Base-by-base conservation (phyloP, 2,797 vertebrate species). In the Dromococcyx pavoninus region DNA sequence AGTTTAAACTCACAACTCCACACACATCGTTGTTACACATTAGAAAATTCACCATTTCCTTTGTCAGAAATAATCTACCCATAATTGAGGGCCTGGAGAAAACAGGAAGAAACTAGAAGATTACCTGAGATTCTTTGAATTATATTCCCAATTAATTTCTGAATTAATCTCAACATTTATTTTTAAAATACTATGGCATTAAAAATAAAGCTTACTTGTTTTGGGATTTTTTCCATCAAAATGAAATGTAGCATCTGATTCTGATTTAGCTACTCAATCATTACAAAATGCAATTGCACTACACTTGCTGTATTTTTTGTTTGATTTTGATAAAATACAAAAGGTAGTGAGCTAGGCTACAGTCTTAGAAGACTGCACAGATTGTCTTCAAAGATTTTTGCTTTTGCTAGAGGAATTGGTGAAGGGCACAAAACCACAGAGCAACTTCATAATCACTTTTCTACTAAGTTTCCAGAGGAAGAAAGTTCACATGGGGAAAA, bases 1-100 rank as follows among this genome's bases (percentile, higher is more conserved):
- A 75, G 37, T 82, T 85, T 91, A 76, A 93, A 83, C 30, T 83
- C 17, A 18, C 35, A 69, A 18, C 17, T 79, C 35, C 25, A 56
- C 37, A 25, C 5, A 16, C 8, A 51, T 7, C 33, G 50, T 80
- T 62, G 75, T 65, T 28, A 64, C 32, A 50, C 3, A 53, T 3
- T 4, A 64, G 53, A 50, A 90, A 86, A 70, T 32, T 54, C 51
- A 25, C 17, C 17, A 16, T 6, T 80, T 89, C 33, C 37, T 65
- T 58, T 81, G 28, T 69, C 33, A 84, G 22, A 54, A 93, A 43
- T 25, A 67, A 10, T 28, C 17, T 25, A 62, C 22, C n/a, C 4
- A 13, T 17, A 79, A 79, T 0, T 70, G 48, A 66, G 17, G 51
- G 51, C 39, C 56, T 90, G 19, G n/a, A 83, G 33, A 83, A 88